phyloP scores from a whole-genome alignment of 2,888 invertebrate genomes.

The Macaria notata region DNA sequence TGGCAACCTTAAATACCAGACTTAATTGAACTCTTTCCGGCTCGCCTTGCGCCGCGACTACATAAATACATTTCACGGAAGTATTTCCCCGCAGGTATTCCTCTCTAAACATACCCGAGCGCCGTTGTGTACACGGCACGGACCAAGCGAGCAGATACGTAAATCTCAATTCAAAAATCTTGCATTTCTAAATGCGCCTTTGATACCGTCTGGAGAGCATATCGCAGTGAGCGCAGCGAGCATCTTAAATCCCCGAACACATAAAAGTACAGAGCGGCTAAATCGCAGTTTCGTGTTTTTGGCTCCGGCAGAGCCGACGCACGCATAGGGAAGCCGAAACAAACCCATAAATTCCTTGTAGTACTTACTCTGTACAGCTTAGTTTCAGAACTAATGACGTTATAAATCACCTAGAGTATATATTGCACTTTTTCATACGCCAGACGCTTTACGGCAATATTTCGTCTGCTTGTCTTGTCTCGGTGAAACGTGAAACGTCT shows the following conservation, averaged over 20 bases:
- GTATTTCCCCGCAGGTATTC: constrained; percentile 65
- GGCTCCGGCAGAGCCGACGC: constrained; percentile 49
- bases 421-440: constrained; percentile 23
- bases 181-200: constrained; percentile 43
- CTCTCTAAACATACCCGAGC: constrained; percentile 40
- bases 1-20: constrained; percentile 79
- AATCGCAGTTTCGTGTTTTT: constrained; percentile 60
- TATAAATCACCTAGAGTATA: constrained; percentile 20
- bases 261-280: constrained; percentile 50
- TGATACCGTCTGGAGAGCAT: constrained; percentile 46
- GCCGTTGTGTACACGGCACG: constrained; percentile 13
- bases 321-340: constrained; percentile 60
- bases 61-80: constrained; percentile 74
- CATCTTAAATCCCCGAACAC: constrained; percentile 47
- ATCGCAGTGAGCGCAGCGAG: constrained; percentile 48
- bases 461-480: constrained; percentile 15
- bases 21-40: constrained; percentile 81
- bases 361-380: constrained; percentile 31
- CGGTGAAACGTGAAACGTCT: constrained; percentile 14
- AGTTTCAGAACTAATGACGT: constrained; percentile 28
- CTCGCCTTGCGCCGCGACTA: constrained; percentile 55
- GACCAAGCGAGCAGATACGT: constrained; percentile 24
- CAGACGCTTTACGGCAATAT: constrained; percentile 14
- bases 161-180: constrained; percentile 34
- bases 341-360: constrained; percentile 53